A percentile compares a stretch with the other conserved stretches of the same genome.
Conservation (phyloP, 2,797 vertebrate genomes). For the Podarcis lilfordi region DNA sequence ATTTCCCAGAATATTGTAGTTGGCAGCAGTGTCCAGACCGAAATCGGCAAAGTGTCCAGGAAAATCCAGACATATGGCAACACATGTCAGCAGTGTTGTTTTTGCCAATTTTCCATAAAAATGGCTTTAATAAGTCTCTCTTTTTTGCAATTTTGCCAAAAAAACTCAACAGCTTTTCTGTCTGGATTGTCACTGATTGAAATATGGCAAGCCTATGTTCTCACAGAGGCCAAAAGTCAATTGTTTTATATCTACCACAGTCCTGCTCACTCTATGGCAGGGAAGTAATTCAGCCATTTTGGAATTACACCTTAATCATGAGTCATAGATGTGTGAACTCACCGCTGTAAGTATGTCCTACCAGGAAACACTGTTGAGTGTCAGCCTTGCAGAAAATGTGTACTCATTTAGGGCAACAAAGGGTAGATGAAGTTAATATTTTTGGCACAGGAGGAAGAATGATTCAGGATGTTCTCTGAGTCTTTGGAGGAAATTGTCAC, state of each 20-base stretch:
- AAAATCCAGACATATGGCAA: no score
- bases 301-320: background rate
- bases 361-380: slow-evolving; percentile 13
- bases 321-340: background rate
- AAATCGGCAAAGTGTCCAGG: no score
- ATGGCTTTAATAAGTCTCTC: no score
- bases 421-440: slow-evolving; percentile 2
- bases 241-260: background rate
- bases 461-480: background rate
- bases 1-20: no score
- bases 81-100: no score
- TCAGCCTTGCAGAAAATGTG: slow-evolving; percentile 1
- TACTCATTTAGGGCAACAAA: background rate
- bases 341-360: background rate
- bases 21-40: no score
- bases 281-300: background rate
- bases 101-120: no score
- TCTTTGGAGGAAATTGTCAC: background rate
- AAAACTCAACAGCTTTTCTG: no score
- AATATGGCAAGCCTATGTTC: no score
- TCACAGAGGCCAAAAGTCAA: background rate
- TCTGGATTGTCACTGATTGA: no score
- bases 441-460: background rate
- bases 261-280: background rate
- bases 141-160: no score